Base-by-base conservation (phyloP, 2,113 vertebrate genomes). In the Piliocolobus tephrosceles region DNA sequence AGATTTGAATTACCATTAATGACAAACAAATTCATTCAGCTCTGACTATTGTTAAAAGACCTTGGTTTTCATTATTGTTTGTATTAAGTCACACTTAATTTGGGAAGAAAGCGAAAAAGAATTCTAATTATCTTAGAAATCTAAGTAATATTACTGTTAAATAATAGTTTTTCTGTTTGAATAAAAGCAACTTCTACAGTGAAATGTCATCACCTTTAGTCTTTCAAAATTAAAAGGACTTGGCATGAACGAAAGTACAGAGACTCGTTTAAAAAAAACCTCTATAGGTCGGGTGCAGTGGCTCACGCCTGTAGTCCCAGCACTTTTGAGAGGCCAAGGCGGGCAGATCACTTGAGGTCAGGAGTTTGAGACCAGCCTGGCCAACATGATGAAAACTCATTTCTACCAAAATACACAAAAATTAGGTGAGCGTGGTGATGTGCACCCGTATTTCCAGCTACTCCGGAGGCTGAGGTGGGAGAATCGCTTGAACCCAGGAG, bases 31-130 rank as follows among this genome's bases (percentile, higher is more conserved):
- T 87, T 22, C 11, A 30, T 87, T 94, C n/a, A 72, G 8, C 30
- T 55, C 32, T 93, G 82, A 88, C 8, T 43, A 83, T 57, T 96
- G 20, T 82, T 85, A 57, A 93, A 92, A 96, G 43, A 85, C 35
- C 25, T 85, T 90, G 61, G 7, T 78, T 95, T 95, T 86, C 32
- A 47, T 86, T 90, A n/a, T 93, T 90, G 2, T 81, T 90, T 81
- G 22, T 81, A 16, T 91, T 64, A 87, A 50, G 16, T 92, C 58
- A 43, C 5, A 1, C 93, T 93, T 86, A 64, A 47, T 61, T 84
- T 58, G 52, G 27, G 16, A 5, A 76, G 16, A 70, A 88, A 80
- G 17, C 80, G 32, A 73, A 89, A 86, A 43, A 75, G 12, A 57
- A 45, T 75, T 90, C 93, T 82, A 64, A 64, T 92, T 72, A 81